Evolutionary conservation across 2,113 vertebrate species (phyloP).

Genomic region (Lipotes vexillifer): DNA sequence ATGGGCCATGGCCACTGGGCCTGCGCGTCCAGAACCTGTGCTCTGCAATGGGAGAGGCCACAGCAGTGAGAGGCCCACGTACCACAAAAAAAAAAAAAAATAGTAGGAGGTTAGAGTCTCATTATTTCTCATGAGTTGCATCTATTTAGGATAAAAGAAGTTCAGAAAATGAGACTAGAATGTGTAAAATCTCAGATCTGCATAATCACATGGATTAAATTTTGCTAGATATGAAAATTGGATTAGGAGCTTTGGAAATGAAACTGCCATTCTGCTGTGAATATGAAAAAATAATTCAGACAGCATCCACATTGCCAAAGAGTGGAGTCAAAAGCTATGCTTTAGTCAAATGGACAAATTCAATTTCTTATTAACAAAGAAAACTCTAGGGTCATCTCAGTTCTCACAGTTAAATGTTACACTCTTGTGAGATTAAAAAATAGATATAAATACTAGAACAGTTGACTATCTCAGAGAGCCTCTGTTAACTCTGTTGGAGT

Average conservation of each 20-base stretch:
- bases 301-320: fast-evolving
- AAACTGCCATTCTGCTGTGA: neutral
- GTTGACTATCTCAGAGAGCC: neutral
- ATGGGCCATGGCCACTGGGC: too few relatives aligned
- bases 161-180: neutral
- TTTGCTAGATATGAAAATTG: neutral
- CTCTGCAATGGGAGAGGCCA: too few relatives aligned
- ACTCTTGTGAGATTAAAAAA: neutral
- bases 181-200: neutral
- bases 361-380: neutral
- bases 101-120: neutral
- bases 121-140: neutral
- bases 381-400: neutral
- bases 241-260: neutral
- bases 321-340: neutral
- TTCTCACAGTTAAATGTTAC: neutral
- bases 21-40: too few relatives aligned
- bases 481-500: neutral
- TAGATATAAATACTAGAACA: neutral
- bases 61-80: too few relatives aligned
- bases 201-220: neutral
- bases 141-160: neutral
- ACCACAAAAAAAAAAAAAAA: neutral
- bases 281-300: neutral
- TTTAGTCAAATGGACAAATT: neutral